Evolutionary conservation across 2,113 vertebrate genomes (phyloP).

Genomic region (Muntiacus muntjak): DNA sequence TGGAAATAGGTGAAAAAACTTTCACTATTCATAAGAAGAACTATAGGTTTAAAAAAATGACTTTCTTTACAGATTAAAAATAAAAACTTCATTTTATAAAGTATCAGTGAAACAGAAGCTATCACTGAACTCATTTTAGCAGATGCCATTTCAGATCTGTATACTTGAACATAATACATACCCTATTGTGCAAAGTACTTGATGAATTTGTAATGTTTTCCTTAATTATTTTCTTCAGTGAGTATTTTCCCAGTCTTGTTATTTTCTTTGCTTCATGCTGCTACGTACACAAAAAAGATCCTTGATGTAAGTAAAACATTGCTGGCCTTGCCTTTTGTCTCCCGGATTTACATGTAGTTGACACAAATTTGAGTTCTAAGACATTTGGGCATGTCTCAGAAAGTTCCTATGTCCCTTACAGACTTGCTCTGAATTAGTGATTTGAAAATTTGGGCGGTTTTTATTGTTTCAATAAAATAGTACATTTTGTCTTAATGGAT

Average conservation of each 20-base stretch:
- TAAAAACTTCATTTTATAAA: neutral
- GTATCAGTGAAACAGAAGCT: neutral
- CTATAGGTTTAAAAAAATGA: neutral
- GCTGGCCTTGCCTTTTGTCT: neutral
- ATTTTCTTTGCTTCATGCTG: slow-evolving; percentile 98
- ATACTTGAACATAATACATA: neutral
- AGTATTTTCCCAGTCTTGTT: slow-evolving; percentile 98
- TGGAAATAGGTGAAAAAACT: neutral
- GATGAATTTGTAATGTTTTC: slow-evolving; percentile 67
- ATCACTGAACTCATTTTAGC: neutral
- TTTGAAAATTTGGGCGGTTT: slow-evolving; percentile 22
- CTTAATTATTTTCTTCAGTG: slow-evolving; percentile 90
- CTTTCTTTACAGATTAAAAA: neutral
- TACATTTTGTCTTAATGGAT: neutral
- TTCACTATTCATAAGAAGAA: neutral
- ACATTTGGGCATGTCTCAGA: neutral
- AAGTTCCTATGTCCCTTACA: neutral
- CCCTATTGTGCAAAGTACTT: neutral
- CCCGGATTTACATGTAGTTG: neutral
- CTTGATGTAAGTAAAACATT: slow-evolving; percentile 91
- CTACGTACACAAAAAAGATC: slow-evolving; percentile 96
- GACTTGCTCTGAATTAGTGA: neutral
- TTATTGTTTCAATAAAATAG: neutral
- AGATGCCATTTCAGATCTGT: neutral
- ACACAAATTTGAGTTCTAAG: neutral